Conservation (phyloP, 1,140 invertebrate species). For the Panulirus ornatus region DNA sequence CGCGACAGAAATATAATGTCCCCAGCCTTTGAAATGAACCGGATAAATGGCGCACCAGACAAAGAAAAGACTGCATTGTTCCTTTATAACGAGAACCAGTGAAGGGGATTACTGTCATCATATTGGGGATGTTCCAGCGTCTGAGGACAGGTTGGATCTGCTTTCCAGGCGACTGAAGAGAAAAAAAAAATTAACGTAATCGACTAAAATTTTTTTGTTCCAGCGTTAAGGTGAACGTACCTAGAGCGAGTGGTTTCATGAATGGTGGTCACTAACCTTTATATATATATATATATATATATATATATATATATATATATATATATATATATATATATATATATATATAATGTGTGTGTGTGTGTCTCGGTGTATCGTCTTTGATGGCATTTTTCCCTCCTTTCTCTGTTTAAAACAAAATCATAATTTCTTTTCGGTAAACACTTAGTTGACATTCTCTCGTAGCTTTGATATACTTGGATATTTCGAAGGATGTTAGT, state of each 20-base stretch:
- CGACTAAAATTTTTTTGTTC: no score
- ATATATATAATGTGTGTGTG: neutral
- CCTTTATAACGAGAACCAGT: neutral
- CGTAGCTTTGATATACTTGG: no score
- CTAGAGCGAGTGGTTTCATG: no score
- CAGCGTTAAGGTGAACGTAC: no score
- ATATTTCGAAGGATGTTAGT: no score
- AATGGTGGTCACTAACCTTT: no score
- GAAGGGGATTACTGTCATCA: neutral
- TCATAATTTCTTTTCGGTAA: no score
- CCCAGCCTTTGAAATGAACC: neutral
- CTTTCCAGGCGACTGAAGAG: no score
- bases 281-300: neutral
- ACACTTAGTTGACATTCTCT: no score
- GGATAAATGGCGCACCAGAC: neutral
- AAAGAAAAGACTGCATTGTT: neutral
- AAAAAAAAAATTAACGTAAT: no score
- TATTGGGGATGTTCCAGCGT: neutral
- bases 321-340: slow-evolving; percentile 9
- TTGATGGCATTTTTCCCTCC: neutral
- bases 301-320: slow-evolving; percentile 23
- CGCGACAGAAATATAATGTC: neutral
- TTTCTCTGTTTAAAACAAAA: no score
- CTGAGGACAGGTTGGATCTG: no score
- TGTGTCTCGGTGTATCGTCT: neutral